phyloP scores from a whole-genome alignment of 2,888 invertebrate species.

The Cylloceria caligata region DNA sequence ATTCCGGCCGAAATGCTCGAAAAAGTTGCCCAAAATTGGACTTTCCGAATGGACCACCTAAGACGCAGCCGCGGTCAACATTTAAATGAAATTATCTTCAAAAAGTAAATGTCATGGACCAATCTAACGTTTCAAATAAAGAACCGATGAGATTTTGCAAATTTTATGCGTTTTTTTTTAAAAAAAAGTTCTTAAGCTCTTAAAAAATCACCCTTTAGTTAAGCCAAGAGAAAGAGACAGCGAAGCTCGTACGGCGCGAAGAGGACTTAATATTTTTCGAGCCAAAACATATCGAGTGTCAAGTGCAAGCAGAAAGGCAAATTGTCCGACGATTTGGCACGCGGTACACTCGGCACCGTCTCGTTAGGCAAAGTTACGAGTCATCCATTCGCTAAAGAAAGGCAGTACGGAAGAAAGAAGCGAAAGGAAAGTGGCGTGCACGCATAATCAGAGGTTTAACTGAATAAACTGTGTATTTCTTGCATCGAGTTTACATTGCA shows the following conservation, averaged over 20 bases:
- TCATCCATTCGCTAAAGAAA: conserved; percentile 16
- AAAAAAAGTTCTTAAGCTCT: no score
- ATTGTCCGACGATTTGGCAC: conserved; percentile 48
- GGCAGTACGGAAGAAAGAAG: background rate
- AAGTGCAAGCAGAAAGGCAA: conserved; percentile 36
- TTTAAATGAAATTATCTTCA: no score
- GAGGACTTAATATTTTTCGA: conserved; percentile 14
- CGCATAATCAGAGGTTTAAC: background rate
- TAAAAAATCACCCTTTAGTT: no score
- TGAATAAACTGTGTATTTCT: background rate
- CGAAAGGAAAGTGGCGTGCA: background rate
- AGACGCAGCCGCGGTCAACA: no score
- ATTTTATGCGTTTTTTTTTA: no score
- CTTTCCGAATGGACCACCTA: no score
- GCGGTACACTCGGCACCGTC: conserved; percentile 35
- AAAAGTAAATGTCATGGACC: no score
- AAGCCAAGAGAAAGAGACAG: no score
- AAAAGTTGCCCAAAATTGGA: no score
- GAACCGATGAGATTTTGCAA: no score
- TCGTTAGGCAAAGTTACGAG: conserved; percentile 48
- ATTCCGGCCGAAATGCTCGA: no score
- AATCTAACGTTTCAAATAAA: no score
- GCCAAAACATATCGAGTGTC: conserved; percentile 50
- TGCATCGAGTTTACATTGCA: conserved; percentile 1
- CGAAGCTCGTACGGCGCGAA: conserved; percentile 4